A percentile compares a stretch with the other conserved stretches of the same genome.
These are phyloP conservation scores for Strigops habroptila DNA, from an alignment of 2,113 vertebrate genomes.

Conservation along the genomic window DNA sequence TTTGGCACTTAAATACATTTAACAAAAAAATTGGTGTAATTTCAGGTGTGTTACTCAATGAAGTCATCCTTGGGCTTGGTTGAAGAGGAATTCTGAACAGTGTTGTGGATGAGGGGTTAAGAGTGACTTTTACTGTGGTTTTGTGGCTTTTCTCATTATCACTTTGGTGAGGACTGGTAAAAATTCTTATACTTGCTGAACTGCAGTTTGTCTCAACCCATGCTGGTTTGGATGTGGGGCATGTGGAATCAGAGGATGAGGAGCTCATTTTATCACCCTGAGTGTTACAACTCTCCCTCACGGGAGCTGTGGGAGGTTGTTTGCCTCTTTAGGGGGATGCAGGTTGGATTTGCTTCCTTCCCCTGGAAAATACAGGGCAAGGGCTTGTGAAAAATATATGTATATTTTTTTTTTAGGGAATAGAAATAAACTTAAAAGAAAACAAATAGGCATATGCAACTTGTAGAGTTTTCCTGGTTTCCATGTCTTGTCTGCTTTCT, in stretches of 20 bases:
- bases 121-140: background rate
- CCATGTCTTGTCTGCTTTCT: rapidly evolving
- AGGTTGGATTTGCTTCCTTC: background rate
- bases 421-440: background rate
- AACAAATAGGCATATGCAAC: background rate
- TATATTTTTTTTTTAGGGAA: background rate
- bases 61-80: background rate
- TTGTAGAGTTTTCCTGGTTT: background rate
- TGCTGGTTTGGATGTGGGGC: background rate
- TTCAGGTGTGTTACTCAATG: background rate
- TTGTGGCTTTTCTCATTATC: background rate
- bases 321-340: background rate
- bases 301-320: background rate
- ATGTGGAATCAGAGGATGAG: background rate
- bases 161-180: background rate
- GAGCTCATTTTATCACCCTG: background rate
- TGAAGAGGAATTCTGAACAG: background rate
- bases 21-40: background rate
- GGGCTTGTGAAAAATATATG: background rate
- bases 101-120: background rate
- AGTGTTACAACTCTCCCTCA: background rate
- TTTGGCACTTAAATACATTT: too few relatives aligned
- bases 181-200: too few relatives aligned
- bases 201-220: rapidly evolving
- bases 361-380: background rate